Evolutionary conservation across 2,113 vertebrate genomes (phyloP).

Genomic region (Sorex araneus): DNA sequence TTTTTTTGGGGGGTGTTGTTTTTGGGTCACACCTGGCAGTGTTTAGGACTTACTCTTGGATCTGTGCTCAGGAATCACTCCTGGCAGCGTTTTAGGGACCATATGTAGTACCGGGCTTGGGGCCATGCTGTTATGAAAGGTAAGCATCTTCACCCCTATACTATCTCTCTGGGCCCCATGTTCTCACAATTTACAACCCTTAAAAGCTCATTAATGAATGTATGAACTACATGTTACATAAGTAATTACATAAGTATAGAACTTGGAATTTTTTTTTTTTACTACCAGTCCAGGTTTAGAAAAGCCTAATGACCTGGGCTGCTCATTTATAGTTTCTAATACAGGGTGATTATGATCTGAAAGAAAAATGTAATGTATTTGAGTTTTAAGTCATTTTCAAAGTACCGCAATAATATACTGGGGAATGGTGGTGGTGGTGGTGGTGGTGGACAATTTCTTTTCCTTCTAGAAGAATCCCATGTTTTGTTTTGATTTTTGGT

Average conservation of each 20-base stretch:
- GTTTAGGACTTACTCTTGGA: too few species aligned
- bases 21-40: too few species aligned
- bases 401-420: conserved; percentile 34
- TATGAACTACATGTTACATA: neutral
- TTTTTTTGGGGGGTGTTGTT: too few species aligned
- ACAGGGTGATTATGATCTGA: neutral
- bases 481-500: too few species aligned
- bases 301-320: conserved; percentile 45
- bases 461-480: conserved; percentile 14
- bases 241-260: neutral
- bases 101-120: too few species aligned
- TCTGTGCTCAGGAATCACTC: too few species aligned
- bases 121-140: too few species aligned
- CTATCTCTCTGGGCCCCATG: too few species aligned
- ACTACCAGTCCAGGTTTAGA: conserved; percentile 41
- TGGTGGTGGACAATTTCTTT: conserved; percentile 31
- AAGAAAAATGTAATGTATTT: conserved; percentile 47
- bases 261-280: conserved; percentile 44
- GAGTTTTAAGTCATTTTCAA: conserved; percentile 50
- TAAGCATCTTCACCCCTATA: too few species aligned
- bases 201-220: conserved; percentile 10
- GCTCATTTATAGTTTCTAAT: conserved; percentile 57
- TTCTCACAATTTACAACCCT: neutral
- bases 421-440: neutral
- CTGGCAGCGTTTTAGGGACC: too few species aligned